Conservation (phyloP, 2,113 vertebrate species). For the Brienomyrus longianalis region DNA sequence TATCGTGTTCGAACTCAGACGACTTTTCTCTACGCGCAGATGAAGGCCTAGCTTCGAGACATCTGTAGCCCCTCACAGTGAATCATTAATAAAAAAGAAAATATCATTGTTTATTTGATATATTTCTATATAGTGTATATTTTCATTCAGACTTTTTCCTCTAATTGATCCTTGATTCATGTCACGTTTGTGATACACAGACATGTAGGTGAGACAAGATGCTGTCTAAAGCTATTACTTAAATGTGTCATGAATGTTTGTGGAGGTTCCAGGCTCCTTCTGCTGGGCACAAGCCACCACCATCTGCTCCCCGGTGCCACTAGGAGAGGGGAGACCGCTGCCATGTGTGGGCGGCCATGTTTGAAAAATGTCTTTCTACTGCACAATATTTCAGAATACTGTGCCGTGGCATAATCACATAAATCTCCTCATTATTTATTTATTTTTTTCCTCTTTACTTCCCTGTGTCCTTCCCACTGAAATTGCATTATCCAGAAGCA, state of each 20-base stretch:
- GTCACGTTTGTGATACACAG: background rate
- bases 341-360: slow-evolving; percentile 50
- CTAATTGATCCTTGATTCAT: background rate
- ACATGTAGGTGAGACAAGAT: background rate
- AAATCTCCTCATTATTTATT: slow-evolving; percentile 53
- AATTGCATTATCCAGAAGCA: slow-evolving; percentile 50
- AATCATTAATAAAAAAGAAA: background rate
- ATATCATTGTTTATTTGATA: background rate
- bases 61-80: background rate
- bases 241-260: background rate
- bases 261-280: background rate
- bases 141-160: background rate
- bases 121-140: background rate
- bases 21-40: background rate
- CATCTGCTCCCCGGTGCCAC: background rate
- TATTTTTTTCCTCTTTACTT: background rate
- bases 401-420: slow-evolving; percentile 42
- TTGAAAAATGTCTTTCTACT: slow-evolving; percentile 43
- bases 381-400: slow-evolving; percentile 40
- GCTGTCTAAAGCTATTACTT: background rate
- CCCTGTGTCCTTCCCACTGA: slow-evolving; percentile 29
- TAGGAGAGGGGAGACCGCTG: slow-evolving; percentile 41
- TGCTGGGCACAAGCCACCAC: background rate
- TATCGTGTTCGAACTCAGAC: background rate
- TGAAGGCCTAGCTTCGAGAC: background rate